phyloP scores from a whole-genome alignment of 2,888 invertebrate genomes.

The Tenthredo scrophulariae region DNA sequence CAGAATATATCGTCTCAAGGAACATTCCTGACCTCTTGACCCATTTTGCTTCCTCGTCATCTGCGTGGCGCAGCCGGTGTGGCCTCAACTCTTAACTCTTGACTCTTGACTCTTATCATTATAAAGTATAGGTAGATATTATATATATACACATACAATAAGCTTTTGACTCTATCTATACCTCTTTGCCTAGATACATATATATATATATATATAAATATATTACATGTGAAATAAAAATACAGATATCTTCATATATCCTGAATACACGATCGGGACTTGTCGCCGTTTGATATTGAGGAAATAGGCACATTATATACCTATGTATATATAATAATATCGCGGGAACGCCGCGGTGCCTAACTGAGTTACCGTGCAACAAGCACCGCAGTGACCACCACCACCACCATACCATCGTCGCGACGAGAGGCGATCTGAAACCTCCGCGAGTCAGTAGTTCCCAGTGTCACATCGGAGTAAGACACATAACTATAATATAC shows the following conservation, averaged over 20 bases:
- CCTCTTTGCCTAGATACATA: not conserved
- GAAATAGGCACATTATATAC: conserved; percentile 44
- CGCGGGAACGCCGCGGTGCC: not conserved
- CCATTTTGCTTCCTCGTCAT: conserved; percentile 64
- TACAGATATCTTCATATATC: not conserved
- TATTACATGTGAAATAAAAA: too few species aligned
- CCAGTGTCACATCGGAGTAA: conserved; percentile 50
- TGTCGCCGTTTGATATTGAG: conserved; percentile 36
- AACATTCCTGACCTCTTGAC: conserved; percentile 67
- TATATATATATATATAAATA: not conserved
- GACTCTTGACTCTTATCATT: conserved; percentile 2
- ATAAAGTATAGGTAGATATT: not conserved
- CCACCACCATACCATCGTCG: conserved; percentile 55
- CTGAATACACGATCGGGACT: conserved; percentile 6
- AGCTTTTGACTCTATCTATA: not conserved
- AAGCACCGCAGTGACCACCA: conserved; percentile 59
- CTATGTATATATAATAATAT: not conserved
- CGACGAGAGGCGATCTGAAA: conserved; percentile 51
- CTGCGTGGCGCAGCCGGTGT: not conserved
- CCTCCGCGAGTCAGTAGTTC: conserved; percentile 42
- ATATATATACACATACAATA: not conserved
- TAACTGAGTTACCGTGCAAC: conserved; percentile 25
- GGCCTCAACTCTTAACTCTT: conserved; percentile 44
- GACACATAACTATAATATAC: conserved; percentile 10
- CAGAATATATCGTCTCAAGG: conserved; percentile 50